Percentiles rank a stretch among this genome's conserved stretches.
Conservation (phyloP, 1,140 invertebrate species). For the Meloidogyne chitwoodi region DNA sequence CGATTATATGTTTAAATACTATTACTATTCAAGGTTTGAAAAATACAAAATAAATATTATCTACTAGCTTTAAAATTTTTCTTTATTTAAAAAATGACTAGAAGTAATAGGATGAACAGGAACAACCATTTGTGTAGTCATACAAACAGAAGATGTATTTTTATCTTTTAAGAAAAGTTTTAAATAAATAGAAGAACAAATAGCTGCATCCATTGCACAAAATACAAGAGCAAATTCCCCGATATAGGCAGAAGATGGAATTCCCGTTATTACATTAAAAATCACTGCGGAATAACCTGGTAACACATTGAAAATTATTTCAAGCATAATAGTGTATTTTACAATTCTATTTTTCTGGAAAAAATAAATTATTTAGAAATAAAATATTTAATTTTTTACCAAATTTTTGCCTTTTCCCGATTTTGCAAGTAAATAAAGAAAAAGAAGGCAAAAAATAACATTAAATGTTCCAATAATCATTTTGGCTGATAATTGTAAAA, state of each 20-base stretch:
- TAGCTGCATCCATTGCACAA: not conserved
- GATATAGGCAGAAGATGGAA: not conserved
- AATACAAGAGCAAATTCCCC: not conserved
- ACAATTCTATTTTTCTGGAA: conserved; percentile 13
- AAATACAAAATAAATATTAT: too few species aligned
- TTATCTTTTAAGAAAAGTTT: not conserved
- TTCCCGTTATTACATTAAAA: not conserved
- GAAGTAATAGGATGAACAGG: not conserved
- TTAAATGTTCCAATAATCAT: not conserved
- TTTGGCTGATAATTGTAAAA: not conserved
- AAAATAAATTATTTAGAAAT: not conserved
- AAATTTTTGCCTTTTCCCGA: not conserved
- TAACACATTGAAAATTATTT: conserved; percentile 5
- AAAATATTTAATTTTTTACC: not conserved
- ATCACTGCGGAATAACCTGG: not conserved
- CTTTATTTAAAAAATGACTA: not conserved
- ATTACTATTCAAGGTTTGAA: too few species aligned
- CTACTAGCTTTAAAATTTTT: not conserved
- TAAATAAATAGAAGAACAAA: not conserved
- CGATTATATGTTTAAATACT: too few species aligned
- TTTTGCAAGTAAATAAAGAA: not conserved
- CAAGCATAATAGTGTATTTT: not conserved
- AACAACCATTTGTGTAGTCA: not conserved
- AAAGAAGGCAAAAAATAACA: not conserved
- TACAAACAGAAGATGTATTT: not conserved